Base-by-base conservation (phyloP, 2,888 invertebrate genomes). In the Parapristionchus giblindavisi region DNA sequence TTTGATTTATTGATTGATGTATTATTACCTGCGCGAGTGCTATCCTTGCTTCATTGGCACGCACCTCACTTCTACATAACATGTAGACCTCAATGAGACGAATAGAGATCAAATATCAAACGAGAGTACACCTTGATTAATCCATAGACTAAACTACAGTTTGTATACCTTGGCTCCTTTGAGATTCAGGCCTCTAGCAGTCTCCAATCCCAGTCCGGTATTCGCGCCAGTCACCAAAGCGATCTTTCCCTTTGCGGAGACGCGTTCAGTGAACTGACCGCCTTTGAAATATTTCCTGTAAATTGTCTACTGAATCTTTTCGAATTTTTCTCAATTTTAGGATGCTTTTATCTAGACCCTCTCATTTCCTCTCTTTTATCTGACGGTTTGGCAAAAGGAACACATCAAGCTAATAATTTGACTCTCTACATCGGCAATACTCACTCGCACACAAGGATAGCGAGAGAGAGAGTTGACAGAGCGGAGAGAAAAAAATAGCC, bases 161-260 rank as follows among this genome's bases (percentile, higher is more conserved):
- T 11, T 4, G 4, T 38, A 5, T 3, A 86, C 87, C 77, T 87
- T 86, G 4, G 81, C 87, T 54, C 83, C 83, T 27, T 80, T 78
- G 34, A 83, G 70, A 76, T 87, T 87, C 72, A 88, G 68, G 75
- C 85, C 82, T 14, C 79, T 77, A 11, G 77, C 83, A 6, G 81
- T 81, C 75, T 85, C 84, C 80, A 84, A 86, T 91, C 92, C 98
- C 86, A 98, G 94, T 96, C 70, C 70, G 1, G 70, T 71, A 52
- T 71, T 73, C 5, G 32, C 60, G 1, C 73, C 73, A 1, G 73
- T 73, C 0, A 97, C 91, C 6, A 98, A 89, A 0, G 93, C 94
- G 85, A 93, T 90, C 89, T 93, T 93, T 0, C 93, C 93, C 73
- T 93, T 93, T 14, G 83, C 85, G 1, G 81, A 84, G n/a, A 84